A percentile compares a stretch with the other conserved stretches of the same genome.
phyloP scores from a whole-genome alignment of 2,797 vertebrate genomes.

The Lerista edwardsae region DNA sequence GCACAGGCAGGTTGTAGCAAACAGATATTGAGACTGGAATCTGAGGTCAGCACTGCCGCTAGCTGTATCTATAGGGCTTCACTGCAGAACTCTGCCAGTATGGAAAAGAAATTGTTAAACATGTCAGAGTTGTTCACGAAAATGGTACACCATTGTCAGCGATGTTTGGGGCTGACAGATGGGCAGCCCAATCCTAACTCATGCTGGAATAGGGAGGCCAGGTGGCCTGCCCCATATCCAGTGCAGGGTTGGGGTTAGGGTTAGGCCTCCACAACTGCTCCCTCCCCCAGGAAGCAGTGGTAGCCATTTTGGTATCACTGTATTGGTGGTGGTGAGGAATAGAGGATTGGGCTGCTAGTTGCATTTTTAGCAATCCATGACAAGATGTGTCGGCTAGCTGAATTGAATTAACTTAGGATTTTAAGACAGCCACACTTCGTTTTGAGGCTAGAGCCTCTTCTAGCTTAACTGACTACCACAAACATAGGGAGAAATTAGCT shows the following conservation, averaged over 20 bases:
- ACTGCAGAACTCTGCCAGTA: neutral
- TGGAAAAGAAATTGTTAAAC: neutral
- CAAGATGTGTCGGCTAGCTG: neutral
- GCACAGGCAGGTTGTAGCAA: neutral
- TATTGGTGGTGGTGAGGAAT: too few relatives aligned
- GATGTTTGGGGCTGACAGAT: neutral
- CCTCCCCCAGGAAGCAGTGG: too few relatives aligned
- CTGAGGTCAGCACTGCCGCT: neutral
- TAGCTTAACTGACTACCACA: neutral
- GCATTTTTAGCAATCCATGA: neutral
- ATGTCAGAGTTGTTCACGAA: neutral
- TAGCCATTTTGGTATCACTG: too few relatives aligned
- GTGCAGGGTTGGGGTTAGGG: too few relatives aligned
- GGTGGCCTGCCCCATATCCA: too few relatives aligned
- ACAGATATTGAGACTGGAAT: neutral
- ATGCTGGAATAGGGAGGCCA: too few relatives aligned
- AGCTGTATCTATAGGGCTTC: neutral
- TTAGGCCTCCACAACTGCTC: too few relatives aligned
- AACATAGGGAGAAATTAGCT: neutral
- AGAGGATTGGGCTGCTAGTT: too few relatives aligned
- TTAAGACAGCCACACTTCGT: neutral
- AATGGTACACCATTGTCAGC: neutral
- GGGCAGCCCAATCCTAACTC: too few relatives aligned
- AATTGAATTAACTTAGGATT: neutral
- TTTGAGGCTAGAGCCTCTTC: neutral